Evolutionary conservation across 2,113 vertebrate genomes (phyloP).

Genomic region (Pluvianellus socialis): DNA sequence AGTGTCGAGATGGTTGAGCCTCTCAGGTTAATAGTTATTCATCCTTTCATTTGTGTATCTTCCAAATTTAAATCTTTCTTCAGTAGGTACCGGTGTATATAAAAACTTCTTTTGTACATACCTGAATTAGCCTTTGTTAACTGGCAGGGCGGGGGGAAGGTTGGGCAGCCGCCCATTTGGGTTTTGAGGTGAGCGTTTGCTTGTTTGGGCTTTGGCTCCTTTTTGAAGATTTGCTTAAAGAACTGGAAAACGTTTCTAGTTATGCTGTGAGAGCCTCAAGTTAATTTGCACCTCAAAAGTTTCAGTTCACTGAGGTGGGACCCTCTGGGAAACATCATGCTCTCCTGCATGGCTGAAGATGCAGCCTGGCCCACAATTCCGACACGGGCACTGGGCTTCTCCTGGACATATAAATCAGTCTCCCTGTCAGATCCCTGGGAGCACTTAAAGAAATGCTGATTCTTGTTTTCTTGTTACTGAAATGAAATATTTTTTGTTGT

Average conservation of each 20-base stretch:
- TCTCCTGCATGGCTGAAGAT: background rate
- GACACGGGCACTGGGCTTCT: background rate
- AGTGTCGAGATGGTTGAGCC: background rate
- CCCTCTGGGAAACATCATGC: fast-evolving
- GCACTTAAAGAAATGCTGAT: background rate
- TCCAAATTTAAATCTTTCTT: background rate
- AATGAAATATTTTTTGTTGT: background rate
- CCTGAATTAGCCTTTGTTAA: background rate
- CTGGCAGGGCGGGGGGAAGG: too few species aligned
- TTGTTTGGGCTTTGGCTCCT: background rate
- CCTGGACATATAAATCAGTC: background rate
- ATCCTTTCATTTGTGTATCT: background rate
- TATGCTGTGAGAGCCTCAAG: background rate
- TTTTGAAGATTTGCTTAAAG: background rate
- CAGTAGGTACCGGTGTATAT: fast-evolving
- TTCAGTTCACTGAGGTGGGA: background rate
- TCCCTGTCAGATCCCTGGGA: background rate
- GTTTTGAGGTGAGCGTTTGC: background rate
- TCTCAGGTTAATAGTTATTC: background rate
- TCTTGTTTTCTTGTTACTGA: background rate
- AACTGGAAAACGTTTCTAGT: background rate
- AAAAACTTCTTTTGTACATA: background rate
- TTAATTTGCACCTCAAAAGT: background rate
- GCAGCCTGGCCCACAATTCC: background rate
- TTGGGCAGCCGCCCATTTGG: background rate